Conservation (phyloP, 2,797 vertebrate genomes). For the Denticeps clupeoides region DNA sequence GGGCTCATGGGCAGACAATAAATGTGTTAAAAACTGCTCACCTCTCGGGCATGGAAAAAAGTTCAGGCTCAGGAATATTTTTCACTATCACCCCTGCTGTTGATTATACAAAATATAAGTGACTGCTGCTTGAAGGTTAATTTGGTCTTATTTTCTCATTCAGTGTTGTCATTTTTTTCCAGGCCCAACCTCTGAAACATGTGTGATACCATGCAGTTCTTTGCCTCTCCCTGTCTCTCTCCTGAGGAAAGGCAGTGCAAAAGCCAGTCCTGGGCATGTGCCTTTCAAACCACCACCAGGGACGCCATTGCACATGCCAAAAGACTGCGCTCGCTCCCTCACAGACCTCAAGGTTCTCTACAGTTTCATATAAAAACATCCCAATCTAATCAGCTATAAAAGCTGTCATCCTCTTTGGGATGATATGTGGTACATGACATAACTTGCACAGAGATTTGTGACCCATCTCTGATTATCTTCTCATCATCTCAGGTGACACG, state of each 20-base stretch:
- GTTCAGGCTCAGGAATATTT: too few relatives aligned
- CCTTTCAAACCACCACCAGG: conserved; percentile 51
- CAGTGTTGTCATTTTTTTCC: conserved; percentile 3
- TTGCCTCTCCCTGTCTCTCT: conserved; percentile 58
- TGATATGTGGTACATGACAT: too few relatives aligned
- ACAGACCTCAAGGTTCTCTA: conserved; percentile 80
- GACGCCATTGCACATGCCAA: conserved; percentile 58
- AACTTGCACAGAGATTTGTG: not conserved
- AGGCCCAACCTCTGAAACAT: conserved; percentile 71
- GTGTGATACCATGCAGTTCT: conserved; percentile 53
- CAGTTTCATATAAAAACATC: too few relatives aligned
- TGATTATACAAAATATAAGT: too few relatives aligned
- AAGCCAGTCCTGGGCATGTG: conserved; percentile 53
- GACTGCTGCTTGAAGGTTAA: too few relatives aligned
- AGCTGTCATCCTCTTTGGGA: too few relatives aligned
- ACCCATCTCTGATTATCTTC: conserved; percentile 27
- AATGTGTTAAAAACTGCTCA: too few relatives aligned
- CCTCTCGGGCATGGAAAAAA: too few relatives aligned
- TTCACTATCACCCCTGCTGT: too few relatives aligned
- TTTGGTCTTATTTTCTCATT: not conserved
- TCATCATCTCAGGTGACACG: conserved; percentile 74
- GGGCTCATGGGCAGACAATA: too few relatives aligned
- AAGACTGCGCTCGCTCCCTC: conserved; percentile 79
- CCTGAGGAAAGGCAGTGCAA: conserved; percentile 61
- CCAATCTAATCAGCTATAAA: too few relatives aligned